Percentiles rank a stretch among this genome's conserved stretches.
Conservation (phyloP, 2,888 invertebrate genomes). For the Eupithecia dodoneata region DNA sequence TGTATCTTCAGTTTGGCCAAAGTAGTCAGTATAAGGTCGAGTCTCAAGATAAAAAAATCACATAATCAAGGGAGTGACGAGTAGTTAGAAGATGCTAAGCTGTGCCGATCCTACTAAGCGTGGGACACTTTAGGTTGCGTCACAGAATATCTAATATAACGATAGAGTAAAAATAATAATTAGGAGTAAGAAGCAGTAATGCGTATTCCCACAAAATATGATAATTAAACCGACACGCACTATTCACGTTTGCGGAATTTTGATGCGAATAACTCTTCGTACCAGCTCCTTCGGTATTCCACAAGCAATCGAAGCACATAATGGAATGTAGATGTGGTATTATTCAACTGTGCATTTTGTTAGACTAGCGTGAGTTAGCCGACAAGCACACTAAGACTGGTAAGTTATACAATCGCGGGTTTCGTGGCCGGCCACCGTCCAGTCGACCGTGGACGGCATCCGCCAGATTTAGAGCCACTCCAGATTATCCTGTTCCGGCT, state of each 20-base stretch:
- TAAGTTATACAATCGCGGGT: constrained; percentile 46
- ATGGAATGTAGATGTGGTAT: constrained; percentile 29
- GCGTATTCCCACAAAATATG: constrained; percentile 12
- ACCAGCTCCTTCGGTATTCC: constrained; percentile 45
- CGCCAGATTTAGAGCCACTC: constrained; percentile 20
- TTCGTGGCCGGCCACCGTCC: constrained; percentile 12
- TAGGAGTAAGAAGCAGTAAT: not conserved
- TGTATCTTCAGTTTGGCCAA: not conserved
- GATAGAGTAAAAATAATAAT: not conserved
- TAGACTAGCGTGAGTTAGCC: constrained; percentile 47
- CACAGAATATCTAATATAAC: not conserved
- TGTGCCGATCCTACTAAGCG: not conserved
- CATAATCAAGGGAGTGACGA: not conserved
- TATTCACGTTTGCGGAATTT: constrained; percentile 14
- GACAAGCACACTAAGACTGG: constrained; percentile 41
- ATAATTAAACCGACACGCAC: constrained; percentile 22
- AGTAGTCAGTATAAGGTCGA: not conserved
- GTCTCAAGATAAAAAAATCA: not conserved
- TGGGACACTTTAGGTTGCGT: not conserved
- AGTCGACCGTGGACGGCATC: constrained; percentile 30
- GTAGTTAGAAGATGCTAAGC: not conserved
- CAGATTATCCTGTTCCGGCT: constrained; percentile 24
- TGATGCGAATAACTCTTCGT: constrained; percentile 19
- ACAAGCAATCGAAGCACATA: constrained; percentile 68
- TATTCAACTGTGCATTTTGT: constrained; percentile 51